phyloP scores from a whole-genome alignment of 2,888 invertebrate species.

The Cephus rjabovi region DNA sequence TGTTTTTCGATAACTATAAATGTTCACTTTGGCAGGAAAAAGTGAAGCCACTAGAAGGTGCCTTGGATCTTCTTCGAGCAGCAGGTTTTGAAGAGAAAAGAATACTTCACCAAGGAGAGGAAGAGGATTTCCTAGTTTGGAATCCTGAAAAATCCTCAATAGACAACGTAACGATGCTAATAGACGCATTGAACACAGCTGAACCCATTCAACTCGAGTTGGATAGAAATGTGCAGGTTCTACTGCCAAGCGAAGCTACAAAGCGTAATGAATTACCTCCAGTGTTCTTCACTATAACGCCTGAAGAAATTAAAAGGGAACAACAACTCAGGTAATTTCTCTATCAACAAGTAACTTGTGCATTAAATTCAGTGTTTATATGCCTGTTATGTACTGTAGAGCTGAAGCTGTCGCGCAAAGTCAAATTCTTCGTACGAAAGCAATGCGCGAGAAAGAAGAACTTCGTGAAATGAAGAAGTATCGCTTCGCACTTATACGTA shows the following conservation, averaged over 20 bases:
- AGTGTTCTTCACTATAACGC: slow-evolving; percentile 85
- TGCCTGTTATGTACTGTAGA: slow-evolving; percentile 64
- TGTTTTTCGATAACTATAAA: slow-evolving; percentile 3
- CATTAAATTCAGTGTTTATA: slow-evolving; percentile 18
- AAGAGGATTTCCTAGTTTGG: slow-evolving; percentile 79
- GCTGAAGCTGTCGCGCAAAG: slow-evolving; percentile 82
- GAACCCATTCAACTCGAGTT: slow-evolving; percentile 86
- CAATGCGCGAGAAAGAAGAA: slow-evolving; percentile 94
- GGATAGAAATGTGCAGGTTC: slow-evolving; percentile 87
- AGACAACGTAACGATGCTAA: slow-evolving; percentile 71
- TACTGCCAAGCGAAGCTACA: slow-evolving; percentile 81
- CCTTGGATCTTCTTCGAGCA: slow-evolving; percentile 82
- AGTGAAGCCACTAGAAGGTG: slow-evolving; percentile 83
- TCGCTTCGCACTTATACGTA: slow-evolving; percentile 85
- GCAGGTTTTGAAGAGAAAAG: slow-evolving; percentile 82
- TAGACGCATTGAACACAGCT: slow-evolving; percentile 82
- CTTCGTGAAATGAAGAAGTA: slow-evolving; percentile 83
- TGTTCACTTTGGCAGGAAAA: slow-evolving; percentile 72
- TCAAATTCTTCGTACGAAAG: slow-evolving; percentile 90
- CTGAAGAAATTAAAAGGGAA: slow-evolving; percentile 88
- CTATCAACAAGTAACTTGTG: background rate
- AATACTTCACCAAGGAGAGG: slow-evolving; percentile 71
- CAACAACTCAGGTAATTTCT: slow-evolving; percentile 75
- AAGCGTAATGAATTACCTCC: slow-evolving; percentile 78
- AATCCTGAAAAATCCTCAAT: slow-evolving; percentile 65